Percentiles rank a stretch among this genome's conserved stretches.
Conservation (phyloP, 1,140 invertebrate species). For the Drosophila sproati region DNA sequence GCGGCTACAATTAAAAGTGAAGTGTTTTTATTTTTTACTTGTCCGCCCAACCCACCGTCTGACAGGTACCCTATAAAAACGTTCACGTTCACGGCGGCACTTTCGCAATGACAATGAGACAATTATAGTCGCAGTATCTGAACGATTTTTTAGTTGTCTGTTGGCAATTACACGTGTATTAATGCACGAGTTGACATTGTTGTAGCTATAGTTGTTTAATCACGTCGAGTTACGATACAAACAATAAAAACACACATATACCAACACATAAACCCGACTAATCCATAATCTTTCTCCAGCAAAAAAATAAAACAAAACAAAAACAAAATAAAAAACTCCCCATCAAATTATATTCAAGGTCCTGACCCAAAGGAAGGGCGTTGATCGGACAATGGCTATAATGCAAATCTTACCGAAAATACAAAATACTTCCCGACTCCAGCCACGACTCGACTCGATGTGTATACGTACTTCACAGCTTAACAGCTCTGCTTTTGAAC, state of each 20-base stretch:
- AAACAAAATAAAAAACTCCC: neutral
- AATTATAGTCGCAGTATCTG: slow-evolving; percentile 53
- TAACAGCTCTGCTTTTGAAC: slow-evolving; percentile 23
- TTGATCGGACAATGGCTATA: slow-evolving; percentile 29
- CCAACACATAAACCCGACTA: slow-evolving; percentile 13
- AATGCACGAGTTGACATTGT: slow-evolving; percentile 43
- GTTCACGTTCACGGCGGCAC: slow-evolving; percentile 8
- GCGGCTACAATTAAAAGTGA: slow-evolving; percentile 26
- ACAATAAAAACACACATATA: slow-evolving; percentile 32
- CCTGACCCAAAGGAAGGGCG: slow-evolving; percentile 1
- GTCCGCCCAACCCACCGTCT: neutral
- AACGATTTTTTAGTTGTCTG: slow-evolving; percentile 27
- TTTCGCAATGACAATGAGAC: slow-evolving; percentile 62
- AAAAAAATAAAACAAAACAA: neutral
- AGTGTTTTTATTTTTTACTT: slow-evolving; percentile 7
- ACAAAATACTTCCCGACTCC: neutral
- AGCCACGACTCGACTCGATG: neutral
- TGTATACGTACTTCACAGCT: slow-evolving; percentile 22
- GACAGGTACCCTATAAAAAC: slow-evolving; percentile 10
- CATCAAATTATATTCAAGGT: slow-evolving; percentile 29
- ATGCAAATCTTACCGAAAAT: slow-evolving; percentile 21
- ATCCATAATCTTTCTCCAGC: slow-evolving; percentile 19
- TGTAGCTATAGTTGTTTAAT: slow-evolving; percentile 51
- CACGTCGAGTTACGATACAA: slow-evolving; percentile 41
- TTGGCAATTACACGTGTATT: slow-evolving; percentile 48